Percentiles rank a stretch among this genome's conserved stretches.
Evolutionary conservation across 2,797 vertebrate genomes (phyloP).

Genomic region (Schizopygopsis malacanthus): DNA sequence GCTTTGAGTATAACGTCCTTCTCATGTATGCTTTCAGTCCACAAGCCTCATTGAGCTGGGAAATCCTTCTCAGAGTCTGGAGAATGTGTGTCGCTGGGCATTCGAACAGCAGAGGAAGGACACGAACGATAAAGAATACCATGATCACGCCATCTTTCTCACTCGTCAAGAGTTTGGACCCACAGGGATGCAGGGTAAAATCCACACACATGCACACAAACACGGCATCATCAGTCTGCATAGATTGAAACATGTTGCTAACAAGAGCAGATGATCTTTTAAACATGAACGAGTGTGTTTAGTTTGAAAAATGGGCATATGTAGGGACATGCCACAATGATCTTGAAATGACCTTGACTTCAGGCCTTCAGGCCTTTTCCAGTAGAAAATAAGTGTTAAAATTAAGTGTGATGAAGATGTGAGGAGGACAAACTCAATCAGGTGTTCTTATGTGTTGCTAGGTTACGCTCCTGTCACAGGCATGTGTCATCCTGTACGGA

Average conservation of each 20-base stretch:
- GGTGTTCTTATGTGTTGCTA: slow-evolving; percentile 62
- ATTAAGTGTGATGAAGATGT: not conserved
- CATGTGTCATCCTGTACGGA: slow-evolving; percentile 97
- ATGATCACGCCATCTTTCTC: slow-evolving; percentile 95
- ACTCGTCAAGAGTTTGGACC: slow-evolving; percentile 94
- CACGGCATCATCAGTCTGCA: not conserved
- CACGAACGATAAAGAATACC: slow-evolving; percentile 84
- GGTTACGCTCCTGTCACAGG: slow-evolving; percentile 97
- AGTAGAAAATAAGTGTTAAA: not conserved
- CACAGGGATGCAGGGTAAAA: slow-evolving; percentile 93
- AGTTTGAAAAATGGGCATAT: not conserved
- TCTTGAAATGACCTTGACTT: slow-evolving; percentile 1
- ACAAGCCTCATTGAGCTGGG: slow-evolving; percentile 91
- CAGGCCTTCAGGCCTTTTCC: not conserved
- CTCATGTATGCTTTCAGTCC: slow-evolving; percentile 77
- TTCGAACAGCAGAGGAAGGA: slow-evolving; percentile 91
- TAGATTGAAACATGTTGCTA: not conserved
- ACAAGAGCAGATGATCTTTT: not conserved
- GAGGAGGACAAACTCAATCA: slow-evolving; percentile 1
- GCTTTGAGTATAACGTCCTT: not conserved
- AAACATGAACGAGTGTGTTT: not conserved
- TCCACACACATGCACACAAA: not conserved
- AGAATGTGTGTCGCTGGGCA: slow-evolving; percentile 97
- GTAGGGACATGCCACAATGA: not conserved
- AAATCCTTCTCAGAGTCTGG: slow-evolving; percentile 92